These are phyloP conservation scores for Choloepus hoffmanni DNA, from an alignment of 2,113 vertebrate species.

Conservation along the genomic window DNA sequence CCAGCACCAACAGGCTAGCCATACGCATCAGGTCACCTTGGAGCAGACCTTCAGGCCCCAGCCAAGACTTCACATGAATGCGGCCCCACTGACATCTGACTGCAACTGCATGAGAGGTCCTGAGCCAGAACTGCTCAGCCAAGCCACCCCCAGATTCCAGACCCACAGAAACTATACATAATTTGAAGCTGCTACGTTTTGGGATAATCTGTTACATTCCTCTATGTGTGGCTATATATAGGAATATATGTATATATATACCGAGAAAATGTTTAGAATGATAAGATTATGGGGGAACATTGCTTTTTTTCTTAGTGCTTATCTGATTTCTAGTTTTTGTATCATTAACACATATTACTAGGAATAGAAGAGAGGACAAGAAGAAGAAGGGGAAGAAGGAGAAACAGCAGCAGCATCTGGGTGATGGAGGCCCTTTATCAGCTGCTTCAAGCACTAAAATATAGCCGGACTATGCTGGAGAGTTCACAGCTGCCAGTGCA, in stretches of 20 bases:
- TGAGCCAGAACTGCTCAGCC: not conserved
- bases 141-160: not conserved
- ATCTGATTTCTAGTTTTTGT: not conserved
- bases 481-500: not conserved
- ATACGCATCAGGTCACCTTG: accelerated
- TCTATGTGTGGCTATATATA: not conserved
- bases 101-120: accelerated
- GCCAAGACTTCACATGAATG: not conserved
- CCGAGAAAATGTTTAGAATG: not conserved
- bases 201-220: not conserved
- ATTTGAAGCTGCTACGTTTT: not conserved
- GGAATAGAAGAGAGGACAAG: not conserved
- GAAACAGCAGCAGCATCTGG: not conserved
- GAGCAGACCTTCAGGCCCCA: not conserved
- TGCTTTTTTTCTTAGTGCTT: not conserved
- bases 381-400: not conserved
- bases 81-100: not conserved
- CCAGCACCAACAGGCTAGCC: not conserved
- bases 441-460: not conserved
- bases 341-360: not conserved
- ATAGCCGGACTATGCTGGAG: not conserved
- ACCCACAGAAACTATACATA: not conserved
- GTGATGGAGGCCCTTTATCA: not conserved
- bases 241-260: not conserved
- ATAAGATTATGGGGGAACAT: not conserved